phyloP scores from a whole-genome alignment of 1,140 invertebrate species.

The Trachymyrmex septentrionalis region DNA sequence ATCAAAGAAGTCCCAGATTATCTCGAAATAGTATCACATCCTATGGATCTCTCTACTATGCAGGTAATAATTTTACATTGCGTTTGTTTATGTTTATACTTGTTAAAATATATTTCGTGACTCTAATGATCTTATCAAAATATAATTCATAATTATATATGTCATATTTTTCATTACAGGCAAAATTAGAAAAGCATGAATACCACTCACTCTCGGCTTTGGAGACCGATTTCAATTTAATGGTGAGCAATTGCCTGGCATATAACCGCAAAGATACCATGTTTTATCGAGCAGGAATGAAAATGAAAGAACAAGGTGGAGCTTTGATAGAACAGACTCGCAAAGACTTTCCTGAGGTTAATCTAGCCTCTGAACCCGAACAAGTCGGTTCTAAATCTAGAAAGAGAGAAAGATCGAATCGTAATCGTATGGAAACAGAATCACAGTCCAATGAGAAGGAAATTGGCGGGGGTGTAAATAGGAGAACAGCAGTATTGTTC shows the following conservation, averaged over 20 bases:
- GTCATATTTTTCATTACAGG: constrained; percentile 77
- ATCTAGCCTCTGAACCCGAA: constrained; percentile 84
- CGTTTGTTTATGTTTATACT: not conserved
- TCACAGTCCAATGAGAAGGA: constrained; percentile 80
- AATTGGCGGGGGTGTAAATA: constrained; percentile 88
- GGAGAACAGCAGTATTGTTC: constrained; percentile 93
- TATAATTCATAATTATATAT: not conserved
- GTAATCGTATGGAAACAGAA: constrained; percentile 80
- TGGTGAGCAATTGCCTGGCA: constrained; percentile 97
- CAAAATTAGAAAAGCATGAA: constrained; percentile 92
- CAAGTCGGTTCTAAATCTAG: constrained; percentile 71
- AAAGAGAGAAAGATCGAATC: constrained; percentile 81
- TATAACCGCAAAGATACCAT: constrained; percentile 98
- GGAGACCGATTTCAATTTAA: constrained; percentile 96
- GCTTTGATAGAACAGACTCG: constrained; percentile 92
- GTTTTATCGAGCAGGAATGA: constrained; percentile 94
- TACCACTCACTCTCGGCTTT: constrained; percentile 94
- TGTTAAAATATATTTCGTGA: not conserved
- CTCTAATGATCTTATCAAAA: not conserved
- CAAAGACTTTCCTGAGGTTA: constrained; percentile 89
- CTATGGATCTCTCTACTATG: constrained; percentile 99
- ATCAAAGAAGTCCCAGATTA: constrained; percentile 97
- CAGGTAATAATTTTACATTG: constrained; percentile 82
- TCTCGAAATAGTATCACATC: constrained; percentile 95
- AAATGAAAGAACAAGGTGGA: constrained; percentile 94